A percentile compares a stretch with the other conserved stretches of the same genome.
Conservation (phyloP, 2,888 invertebrate species). For the Yponomeuta sedellus region DNA sequence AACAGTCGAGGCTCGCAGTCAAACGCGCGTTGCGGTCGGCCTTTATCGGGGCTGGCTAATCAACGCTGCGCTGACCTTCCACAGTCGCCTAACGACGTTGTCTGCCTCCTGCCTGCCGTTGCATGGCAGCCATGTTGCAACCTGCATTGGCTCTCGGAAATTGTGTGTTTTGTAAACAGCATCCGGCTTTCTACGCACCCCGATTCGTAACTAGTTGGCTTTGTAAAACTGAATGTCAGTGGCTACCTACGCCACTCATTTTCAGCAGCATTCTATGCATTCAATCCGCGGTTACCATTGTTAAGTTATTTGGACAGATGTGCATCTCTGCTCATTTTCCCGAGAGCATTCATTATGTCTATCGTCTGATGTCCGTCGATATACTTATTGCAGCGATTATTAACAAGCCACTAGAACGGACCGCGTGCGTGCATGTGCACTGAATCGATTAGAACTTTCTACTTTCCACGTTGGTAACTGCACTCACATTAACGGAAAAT, state of each 20-base stretch:
- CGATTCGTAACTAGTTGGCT: background rate
- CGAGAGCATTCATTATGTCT: slow-evolving; percentile 7
- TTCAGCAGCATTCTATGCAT: background rate
- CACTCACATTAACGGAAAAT: slow-evolving; percentile 67
- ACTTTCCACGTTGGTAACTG: slow-evolving; percentile 66
- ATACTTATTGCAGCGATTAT: slow-evolving; percentile 12
- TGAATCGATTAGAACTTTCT: slow-evolving; percentile 71
- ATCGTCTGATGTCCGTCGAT: slow-evolving; percentile 10
- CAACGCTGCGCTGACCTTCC: slow-evolving; percentile 69
- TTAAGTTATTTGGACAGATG: background rate
- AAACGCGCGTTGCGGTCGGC: slow-evolving; percentile 74
- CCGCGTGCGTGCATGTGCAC: slow-evolving; percentile 67
- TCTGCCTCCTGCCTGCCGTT: slow-evolving; percentile 42
- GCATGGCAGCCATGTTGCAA: slow-evolving; percentile 15
- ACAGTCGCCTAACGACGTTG: slow-evolving; percentile 48
- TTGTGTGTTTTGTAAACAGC: background rate
- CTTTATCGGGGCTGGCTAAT: slow-evolving; percentile 73
- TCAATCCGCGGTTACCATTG: background rate
- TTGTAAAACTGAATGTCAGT: background rate
- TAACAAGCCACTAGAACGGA: background rate
- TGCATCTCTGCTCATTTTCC: background rate
- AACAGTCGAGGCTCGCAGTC: slow-evolving; percentile 67
- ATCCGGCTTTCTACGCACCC: background rate
- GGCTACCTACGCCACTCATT: no score
- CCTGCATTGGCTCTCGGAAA: background rate